phyloP scores from a whole-genome alignment of 1,140 invertebrate genomes.

The Psilanteris sp. region DNA sequence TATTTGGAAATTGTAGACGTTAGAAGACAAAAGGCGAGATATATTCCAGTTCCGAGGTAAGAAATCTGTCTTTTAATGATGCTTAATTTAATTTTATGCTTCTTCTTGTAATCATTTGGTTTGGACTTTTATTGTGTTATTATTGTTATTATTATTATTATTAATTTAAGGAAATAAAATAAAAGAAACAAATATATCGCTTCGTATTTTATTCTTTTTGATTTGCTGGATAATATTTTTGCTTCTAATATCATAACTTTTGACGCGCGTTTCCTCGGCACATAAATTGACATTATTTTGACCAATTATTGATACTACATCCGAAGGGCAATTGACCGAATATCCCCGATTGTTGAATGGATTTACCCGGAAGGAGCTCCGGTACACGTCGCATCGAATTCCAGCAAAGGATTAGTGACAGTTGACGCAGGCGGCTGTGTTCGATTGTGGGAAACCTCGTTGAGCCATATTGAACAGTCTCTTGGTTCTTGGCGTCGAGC shows the following conservation, averaged over 20 bases:
- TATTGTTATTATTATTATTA: too few relatives aligned
- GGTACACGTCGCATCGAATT: slow-evolving; percentile 66
- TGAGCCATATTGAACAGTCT: slow-evolving; percentile 77
- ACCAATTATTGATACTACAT: slow-evolving; percentile 27
- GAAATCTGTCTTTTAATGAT: slow-evolving; percentile 8
- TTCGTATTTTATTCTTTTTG: too few relatives aligned
- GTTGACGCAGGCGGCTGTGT: slow-evolving; percentile 83
- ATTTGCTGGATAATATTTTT: too few relatives aligned
- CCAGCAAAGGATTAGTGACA: slow-evolving; percentile 79
- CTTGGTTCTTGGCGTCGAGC: slow-evolving; percentile 73
- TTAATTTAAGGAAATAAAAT: too few relatives aligned
- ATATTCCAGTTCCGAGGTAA: slow-evolving; percentile 82
- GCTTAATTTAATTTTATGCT: too few relatives aligned
- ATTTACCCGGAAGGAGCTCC: slow-evolving; percentile 76
- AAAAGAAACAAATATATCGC: too few relatives aligned
- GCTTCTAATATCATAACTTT: too few relatives aligned
- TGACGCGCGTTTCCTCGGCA: background rate
- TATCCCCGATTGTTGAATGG: slow-evolving; percentile 68
- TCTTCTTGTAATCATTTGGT: too few relatives aligned
- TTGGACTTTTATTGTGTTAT: too few relatives aligned
- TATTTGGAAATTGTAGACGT: slow-evolving; percentile 83
- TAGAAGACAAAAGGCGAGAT: slow-evolving; percentile 80
- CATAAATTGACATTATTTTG: background rate
- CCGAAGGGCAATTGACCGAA: slow-evolving; percentile 61
- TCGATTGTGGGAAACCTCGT: slow-evolving; percentile 82